Evolutionary conservation across 2,113 vertebrate species (phyloP).

Genomic region (Hippocampus comes): DNA sequence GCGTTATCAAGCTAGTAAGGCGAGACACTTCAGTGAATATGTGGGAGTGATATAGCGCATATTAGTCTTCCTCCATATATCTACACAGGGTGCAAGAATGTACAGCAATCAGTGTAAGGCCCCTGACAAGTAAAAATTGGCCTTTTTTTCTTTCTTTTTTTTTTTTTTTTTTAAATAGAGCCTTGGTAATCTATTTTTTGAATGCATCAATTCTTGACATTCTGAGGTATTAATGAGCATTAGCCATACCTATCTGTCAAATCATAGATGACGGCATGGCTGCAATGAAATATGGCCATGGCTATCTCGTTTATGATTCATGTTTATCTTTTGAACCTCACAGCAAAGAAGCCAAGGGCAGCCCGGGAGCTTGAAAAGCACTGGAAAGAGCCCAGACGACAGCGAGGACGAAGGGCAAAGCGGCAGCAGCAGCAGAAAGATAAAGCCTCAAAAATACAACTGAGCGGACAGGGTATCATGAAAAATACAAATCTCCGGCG

Average conservation of each 20-base stretch:
- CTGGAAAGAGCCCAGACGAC: constrained; percentile 54
- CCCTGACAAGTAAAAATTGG: background rate
- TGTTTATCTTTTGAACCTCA: constrained; percentile 45
- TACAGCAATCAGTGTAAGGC: background rate
- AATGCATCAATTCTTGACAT: constrained; percentile 7
- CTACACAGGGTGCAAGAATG: background rate
- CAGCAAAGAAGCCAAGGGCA: constrained; percentile 62
- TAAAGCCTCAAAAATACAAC: constrained; percentile 64
- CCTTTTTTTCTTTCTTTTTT: background rate
- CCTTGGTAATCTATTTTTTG: background rate
- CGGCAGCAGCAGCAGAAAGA: constrained; percentile 56
- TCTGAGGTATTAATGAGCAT: constrained; percentile 9
- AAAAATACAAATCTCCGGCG: constrained; percentile 52
- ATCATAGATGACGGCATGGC: constrained; percentile 17
- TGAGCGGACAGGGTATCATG: constrained; percentile 58
- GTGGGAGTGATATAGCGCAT: background rate
- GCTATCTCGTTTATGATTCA: constrained; percentile 40
- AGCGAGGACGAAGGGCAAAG: constrained; percentile 58
- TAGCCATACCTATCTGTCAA: background rate
- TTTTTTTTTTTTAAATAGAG: background rate
- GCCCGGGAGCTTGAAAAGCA: constrained; percentile 42
- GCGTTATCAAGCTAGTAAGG: background rate
- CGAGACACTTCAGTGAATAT: background rate
- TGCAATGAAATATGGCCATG: constrained; percentile 17
- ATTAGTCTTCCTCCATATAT: background rate